Evolutionary conservation across 2,797 vertebrate genomes (phyloP).

Genomic region (Myiotriccus ornatus): DNA sequence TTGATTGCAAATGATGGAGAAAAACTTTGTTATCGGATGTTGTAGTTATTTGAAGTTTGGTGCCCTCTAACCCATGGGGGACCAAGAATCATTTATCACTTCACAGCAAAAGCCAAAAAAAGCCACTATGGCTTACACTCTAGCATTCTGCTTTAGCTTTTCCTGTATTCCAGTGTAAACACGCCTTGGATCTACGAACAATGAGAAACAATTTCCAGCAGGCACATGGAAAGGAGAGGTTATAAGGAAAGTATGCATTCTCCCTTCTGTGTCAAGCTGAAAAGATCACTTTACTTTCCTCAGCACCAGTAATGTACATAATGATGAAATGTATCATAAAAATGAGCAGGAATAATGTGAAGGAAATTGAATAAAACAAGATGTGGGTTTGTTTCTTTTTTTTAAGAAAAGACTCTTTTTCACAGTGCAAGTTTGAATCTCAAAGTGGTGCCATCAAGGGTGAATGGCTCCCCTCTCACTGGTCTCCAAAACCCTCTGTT

Average conservation of each 20-base stretch:
- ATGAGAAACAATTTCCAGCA: constrained; percentile 77
- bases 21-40: constrained; percentile 87
- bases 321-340: neutral
- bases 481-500: neutral
- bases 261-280: neutral
- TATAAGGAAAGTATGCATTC: constrained; percentile 33
- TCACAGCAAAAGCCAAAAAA: constrained; percentile 76
- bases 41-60: constrained; percentile 86
- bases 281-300: constrained; percentile 26
- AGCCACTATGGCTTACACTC: constrained; percentile 47
- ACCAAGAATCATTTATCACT: constrained; percentile 80
- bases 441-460: neutral
- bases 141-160: constrained; percentile 66
- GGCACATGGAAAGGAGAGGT: constrained; percentile 48
- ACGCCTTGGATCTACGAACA: constrained; percentile 81
- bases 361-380: neutral
- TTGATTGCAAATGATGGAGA: constrained; percentile 90
- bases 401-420: neutral
- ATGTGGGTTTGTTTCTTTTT: too few relatives aligned
- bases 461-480: neutral
- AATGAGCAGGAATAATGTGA: neutral
- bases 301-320: neutral
- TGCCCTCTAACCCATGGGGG: constrained; percentile 81
- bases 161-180: constrained; percentile 81
- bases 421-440: neutral